A percentile compares a stretch with the other conserved stretches of the same genome.
phyloP scores from a whole-genome alignment of 2,888 invertebrate species.

The Cynaeus angustus region DNA sequence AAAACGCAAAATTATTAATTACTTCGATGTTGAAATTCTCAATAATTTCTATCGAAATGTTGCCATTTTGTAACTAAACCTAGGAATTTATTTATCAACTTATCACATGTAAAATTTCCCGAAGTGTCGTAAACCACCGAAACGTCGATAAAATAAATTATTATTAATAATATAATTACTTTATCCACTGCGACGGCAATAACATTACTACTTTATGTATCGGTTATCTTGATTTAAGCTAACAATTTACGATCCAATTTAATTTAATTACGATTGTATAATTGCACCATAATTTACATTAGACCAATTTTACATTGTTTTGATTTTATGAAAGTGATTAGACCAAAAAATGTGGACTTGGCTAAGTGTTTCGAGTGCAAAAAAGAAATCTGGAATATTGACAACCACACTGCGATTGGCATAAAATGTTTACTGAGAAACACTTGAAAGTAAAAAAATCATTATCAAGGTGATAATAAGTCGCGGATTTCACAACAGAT shows the following conservation, averaged over 20 bases:
- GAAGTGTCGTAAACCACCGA: constrained; percentile 1
- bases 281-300: constrained; percentile 44
- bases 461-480: constrained; percentile 35
- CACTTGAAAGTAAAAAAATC: constrained; percentile 5
- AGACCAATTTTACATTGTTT: constrained; percentile 35
- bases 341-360: not conserved
- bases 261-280: constrained; percentile 43
- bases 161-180: constrained; percentile 39
- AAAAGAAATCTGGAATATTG: not conserved
- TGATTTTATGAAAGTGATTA: constrained; percentile 20
- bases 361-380: not conserved
- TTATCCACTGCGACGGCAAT: constrained; percentile 18
- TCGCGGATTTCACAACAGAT: constrained; percentile 7
- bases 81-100: constrained; percentile 1
- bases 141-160: constrained; percentile 17
- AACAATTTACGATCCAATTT: constrained; percentile 46
- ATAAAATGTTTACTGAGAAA: no score
- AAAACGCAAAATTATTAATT: not conserved
- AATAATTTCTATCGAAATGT: not conserved
- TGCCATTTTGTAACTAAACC: not conserved
- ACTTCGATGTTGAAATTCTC: not conserved
- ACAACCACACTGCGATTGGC: no score
- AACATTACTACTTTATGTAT: constrained; percentile 31
- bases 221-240: constrained; percentile 43
- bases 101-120: constrained; percentile 7